These are phyloP conservation scores for Podargus strigoides DNA, from an alignment of 2,797 vertebrate genomes.

Conservation along the genomic window DNA sequence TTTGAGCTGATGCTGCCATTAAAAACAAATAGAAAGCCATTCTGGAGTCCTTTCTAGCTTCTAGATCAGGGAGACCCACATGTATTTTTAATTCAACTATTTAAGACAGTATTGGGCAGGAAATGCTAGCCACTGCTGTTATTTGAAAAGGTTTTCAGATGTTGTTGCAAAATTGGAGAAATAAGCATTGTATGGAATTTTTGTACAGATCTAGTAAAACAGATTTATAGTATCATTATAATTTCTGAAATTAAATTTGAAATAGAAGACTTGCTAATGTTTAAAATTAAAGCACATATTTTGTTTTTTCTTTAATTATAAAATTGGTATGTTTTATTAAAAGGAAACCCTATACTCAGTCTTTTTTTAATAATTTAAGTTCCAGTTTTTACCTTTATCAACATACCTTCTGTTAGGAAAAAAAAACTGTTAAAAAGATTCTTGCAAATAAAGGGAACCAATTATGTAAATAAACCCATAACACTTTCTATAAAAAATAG, in stretches of 20 bases:
- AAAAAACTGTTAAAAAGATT: not conserved
- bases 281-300: not conserved
- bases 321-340: not conserved
- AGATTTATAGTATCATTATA: not conserved
- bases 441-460: not conserved
- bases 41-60: not conserved
- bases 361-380: not conserved
- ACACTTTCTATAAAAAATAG: not conserved
- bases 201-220: not conserved
- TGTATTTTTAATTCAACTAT: not conserved
- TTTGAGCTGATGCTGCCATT: not conserved
- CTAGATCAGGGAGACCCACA: rapidly evolving
- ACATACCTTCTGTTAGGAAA: not conserved
- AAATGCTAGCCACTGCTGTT: rapidly evolving
- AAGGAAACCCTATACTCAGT: not conserved
- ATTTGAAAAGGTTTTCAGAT: not conserved
- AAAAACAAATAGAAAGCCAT: not conserved
- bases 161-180: not conserved
- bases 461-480: not conserved
- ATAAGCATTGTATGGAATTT: rapidly evolving
- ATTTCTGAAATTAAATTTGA: not conserved
- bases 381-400: not conserved
- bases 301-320: not conserved
- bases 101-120: not conserved
- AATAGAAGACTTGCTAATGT: not conserved